These are phyloP conservation scores for Plusia festucae DNA, from an alignment of 2,888 invertebrate species.

Conservation along the genomic window DNA sequence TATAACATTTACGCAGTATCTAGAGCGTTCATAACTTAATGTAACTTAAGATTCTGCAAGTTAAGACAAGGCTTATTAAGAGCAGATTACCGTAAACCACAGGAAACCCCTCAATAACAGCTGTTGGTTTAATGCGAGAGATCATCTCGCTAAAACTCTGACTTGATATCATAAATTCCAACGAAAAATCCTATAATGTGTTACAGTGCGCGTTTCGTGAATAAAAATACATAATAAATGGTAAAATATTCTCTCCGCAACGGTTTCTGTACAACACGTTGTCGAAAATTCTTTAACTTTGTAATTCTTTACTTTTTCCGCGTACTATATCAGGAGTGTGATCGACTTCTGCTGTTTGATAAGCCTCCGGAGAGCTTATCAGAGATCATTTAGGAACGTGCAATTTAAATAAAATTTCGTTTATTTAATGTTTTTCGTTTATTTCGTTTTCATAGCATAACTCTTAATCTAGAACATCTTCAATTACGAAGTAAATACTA, in stretches of 20 bases:
- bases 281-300: constrained; percentile 37
- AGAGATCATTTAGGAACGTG: too few species aligned
- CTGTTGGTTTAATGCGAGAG: constrained; percentile 6
- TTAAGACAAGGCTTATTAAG: background rate
- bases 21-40: background rate
- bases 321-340: constrained; percentile 12
- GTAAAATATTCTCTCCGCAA: constrained; percentile 36
- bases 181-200: constrained; percentile 16
- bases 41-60: background rate
- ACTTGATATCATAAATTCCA: constrained; percentile 14
- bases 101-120: background rate
- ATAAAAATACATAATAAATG: constrained; percentile 39
- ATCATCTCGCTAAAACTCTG: constrained; percentile 1
- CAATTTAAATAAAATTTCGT: background rate
- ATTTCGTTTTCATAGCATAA: too few species aligned
- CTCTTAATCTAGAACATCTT: too few species aligned
- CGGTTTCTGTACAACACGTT: constrained; percentile 24
- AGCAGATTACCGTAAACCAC: constrained; percentile 2
- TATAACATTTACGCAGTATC: background rate
- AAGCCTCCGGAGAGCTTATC: background rate
- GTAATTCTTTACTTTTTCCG: constrained; percentile 24
- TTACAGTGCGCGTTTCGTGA: constrained; percentile 14
- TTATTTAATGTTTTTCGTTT: too few species aligned
- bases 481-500: background rate
- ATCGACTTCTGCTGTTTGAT: background rate